phyloP scores from a whole-genome alignment of 1,140 invertebrate genomes.

The Planococcus citri region DNA sequence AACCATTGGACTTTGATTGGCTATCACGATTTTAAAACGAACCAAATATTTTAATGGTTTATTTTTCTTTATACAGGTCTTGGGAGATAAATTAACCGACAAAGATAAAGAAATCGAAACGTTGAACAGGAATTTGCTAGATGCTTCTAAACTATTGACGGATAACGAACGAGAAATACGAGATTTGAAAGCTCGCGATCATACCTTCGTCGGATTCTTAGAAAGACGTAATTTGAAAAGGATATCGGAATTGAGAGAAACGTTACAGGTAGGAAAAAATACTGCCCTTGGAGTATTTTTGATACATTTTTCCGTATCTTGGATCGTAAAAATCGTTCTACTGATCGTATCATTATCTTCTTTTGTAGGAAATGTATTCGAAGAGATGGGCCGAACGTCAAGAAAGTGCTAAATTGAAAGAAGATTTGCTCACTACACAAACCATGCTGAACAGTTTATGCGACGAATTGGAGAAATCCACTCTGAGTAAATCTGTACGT shows the following conservation, averaged over 20 bases:
- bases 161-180: neutral
- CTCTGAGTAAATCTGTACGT: no score
- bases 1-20: neutral
- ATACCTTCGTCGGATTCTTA: neutral
- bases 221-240: neutral
- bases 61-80: neutral
- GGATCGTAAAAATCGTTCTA: no score
- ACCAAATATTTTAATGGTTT: neutral
- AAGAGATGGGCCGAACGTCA: neutral
- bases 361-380: neutral
- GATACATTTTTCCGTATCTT: no score
- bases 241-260: neutral
- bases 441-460: neutral
- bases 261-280: neutral
- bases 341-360: neutral
- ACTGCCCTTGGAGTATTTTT: neutral
- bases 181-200: neutral
- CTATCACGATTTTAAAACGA: neutral
- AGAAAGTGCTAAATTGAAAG: neutral
- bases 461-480: neutral
- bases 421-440: neutral
- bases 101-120: neutral
- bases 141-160: neutral
- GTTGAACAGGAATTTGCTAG: neutral
- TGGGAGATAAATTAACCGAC: neutral